Base-by-base conservation (phyloP, 2,888 invertebrate species). In the Drosophila affinis region DNA sequence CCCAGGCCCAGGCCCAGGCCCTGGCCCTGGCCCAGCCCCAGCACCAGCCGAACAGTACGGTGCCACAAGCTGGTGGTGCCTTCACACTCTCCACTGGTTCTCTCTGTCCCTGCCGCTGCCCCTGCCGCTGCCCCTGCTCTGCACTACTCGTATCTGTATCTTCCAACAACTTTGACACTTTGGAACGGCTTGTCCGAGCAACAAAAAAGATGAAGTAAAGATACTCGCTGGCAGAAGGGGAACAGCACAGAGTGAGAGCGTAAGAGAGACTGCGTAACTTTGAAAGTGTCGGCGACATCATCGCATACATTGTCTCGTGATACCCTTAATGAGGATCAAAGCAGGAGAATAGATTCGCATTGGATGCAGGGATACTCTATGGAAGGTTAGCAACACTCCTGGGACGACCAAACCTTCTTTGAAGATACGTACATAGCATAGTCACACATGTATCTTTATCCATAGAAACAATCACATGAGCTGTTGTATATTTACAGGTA, bases 101-200 rank as follows among this genome's bases (percentile, higher is more conserved):
- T 24, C 24, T 24, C 32, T 29, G 29, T 55, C 54, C 9, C 18
- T 34, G 12, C 1, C 21, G 2, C 21, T 21, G 21, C 21, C 56
- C 34, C 44, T 39, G 53, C 52, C n/a, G 21, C 24, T 29, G 47
- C 56, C 52, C 12, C 5, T 12, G 34, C n/a, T 7, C 34, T 14
- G 34, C 12, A 5, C 34, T 12, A 7, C 39, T 14, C 39, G 39
- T 39, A 39, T 39, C 39, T n/a, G 39, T 39, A 39, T 6, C 39
- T 39, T 39, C 45, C 18, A 46, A 47, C 52, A 86, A 83, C 83
- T 86, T 75, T 75, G 88, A 88, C 86, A 88, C 81, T 76, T 86
- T 72, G 46, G 58, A 63, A 58, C 55, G 51, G 68, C 74, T 49
- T 72, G 72, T 54, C 72, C 49, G 58, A 62, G 52, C 34, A 34